These are phyloP conservation scores for Cherax quadricarinatus DNA, from an alignment of 1,140 invertebrate species.

Conservation along the genomic window DNA sequence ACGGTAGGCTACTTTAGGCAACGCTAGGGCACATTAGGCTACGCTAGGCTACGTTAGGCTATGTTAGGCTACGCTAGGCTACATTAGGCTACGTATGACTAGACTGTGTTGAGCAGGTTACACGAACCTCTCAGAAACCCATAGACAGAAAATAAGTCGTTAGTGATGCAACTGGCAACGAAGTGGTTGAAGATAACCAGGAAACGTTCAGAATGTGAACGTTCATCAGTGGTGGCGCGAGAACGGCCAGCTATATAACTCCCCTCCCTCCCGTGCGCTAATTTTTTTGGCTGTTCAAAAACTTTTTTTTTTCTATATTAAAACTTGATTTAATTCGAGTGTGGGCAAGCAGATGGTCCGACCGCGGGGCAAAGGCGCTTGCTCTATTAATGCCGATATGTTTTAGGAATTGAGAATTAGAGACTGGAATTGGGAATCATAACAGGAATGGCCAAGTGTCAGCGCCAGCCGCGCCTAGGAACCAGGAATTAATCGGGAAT, in stretches of 20 bases:
- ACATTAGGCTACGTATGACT: background rate
- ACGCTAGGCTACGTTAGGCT: no score
- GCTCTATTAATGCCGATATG: conserved; percentile 70
- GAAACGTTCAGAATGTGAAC: no score
- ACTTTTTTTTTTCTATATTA: conserved; percentile 22
- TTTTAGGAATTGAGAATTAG: conserved; percentile 70
- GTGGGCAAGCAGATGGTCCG: background rate
- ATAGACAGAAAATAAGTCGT: no score
- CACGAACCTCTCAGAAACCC: no score
- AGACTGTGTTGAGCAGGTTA: background rate
- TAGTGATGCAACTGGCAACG: no score
- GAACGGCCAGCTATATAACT: no score
- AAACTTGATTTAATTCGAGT: background rate
- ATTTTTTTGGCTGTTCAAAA: conserved; percentile 17
- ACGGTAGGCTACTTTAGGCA: no score
- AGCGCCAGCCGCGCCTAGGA: conserved; percentile 66
- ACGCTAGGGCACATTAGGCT: no score
- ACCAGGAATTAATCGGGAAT: conserved; percentile 70
- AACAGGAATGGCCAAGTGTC: conserved; percentile 68
- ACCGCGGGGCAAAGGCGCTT: conserved; percentile 44
- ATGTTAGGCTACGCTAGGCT: background rate
- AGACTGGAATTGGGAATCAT: conserved; percentile 70
- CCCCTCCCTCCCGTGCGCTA: no score
- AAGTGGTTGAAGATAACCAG: no score
- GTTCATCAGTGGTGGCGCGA: no score